These are phyloP conservation scores for Pyrgilauda ruficollis DNA, from an alignment of 2,113 vertebrate species.

Conservation along the genomic window DNA sequence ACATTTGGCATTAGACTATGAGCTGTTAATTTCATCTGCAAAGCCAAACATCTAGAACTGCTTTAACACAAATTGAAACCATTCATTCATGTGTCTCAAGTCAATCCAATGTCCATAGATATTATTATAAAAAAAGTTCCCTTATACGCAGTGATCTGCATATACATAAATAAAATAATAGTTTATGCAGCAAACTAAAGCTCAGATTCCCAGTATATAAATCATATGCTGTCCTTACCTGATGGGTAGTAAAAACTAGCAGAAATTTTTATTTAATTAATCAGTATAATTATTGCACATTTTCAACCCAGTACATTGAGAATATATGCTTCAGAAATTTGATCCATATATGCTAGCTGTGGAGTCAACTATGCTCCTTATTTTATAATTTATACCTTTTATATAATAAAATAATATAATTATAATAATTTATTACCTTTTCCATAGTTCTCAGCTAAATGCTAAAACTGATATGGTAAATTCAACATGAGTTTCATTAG, in stretches of 20 bases:
- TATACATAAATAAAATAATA: background rate
- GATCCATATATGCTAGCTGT: background rate
- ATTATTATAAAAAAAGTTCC: background rate
- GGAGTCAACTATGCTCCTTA: background rate
- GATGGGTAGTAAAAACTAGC: background rate
- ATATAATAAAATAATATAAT: too few species aligned
- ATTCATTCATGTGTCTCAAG: background rate
- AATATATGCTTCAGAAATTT: background rate
- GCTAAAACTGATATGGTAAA: background rate
- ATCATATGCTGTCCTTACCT: background rate
- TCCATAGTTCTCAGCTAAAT: background rate
- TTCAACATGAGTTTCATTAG: background rate
- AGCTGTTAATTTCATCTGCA: background rate
- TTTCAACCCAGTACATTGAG: background rate
- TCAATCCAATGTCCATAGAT: background rate
- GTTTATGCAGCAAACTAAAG: background rate
- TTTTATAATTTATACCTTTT: background rate
- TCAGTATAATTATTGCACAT: background rate
- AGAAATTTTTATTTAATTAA: background rate
- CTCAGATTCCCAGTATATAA: background rate
- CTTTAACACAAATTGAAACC: background rate
- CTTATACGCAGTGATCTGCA: background rate
- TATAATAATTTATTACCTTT: background rate
- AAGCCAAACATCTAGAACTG: background rate
- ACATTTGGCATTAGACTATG: background rate